A percentile compares a stretch with the other conserved stretches of the same genome.
Conservation (phyloP, 2,888 invertebrate species). For the Melieria crassipennis region DNA sequence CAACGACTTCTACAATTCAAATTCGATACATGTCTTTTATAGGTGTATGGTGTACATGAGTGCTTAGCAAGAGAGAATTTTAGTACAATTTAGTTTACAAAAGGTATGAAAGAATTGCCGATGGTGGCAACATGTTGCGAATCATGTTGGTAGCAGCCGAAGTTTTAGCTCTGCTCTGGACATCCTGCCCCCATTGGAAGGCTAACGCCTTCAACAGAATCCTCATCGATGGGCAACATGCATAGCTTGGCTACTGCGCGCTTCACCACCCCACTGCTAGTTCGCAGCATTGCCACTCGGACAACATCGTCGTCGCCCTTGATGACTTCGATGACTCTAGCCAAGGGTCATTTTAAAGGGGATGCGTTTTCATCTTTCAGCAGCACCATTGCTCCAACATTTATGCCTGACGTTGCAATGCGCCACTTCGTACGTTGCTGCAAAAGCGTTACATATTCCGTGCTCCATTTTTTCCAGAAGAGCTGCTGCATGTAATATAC, state of each 20-base stretch:
- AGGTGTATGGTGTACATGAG: no score
- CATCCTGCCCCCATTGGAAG: no score
- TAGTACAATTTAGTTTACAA: no score
- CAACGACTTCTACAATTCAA: no score
- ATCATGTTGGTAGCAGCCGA: no score
- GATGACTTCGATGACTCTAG: slow-evolving; percentile 31
- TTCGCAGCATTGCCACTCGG: slow-evolving; percentile 34
- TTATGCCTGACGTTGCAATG: slow-evolving; percentile 2
- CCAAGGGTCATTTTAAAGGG: slow-evolving; percentile 39
- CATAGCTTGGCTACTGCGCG: slow-evolving; percentile 34
- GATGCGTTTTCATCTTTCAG: neutral
- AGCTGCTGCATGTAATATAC: slow-evolving; percentile 26
- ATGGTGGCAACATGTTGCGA: no score
- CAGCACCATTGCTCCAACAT: slow-evolving; percentile 14
- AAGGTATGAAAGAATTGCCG: no score
- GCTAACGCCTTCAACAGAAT: slow-evolving; percentile 20
- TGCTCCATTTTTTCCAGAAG: slow-evolving; percentile 40
- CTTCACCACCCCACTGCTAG: slow-evolving; percentile 27
- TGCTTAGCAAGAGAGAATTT: no score
- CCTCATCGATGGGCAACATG: neutral
- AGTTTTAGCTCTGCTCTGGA: no score
- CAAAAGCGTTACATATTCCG: slow-evolving; percentile 31
- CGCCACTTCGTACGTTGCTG: slow-evolving; percentile 42
- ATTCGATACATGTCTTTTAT: no score
- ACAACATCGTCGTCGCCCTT: slow-evolving; percentile 30